Evolutionary conservation across 1,140 invertebrate species (phyloP), one percentile per base, ranked within the genome.

Genomic region (Drosophila persimilis): DNA sequence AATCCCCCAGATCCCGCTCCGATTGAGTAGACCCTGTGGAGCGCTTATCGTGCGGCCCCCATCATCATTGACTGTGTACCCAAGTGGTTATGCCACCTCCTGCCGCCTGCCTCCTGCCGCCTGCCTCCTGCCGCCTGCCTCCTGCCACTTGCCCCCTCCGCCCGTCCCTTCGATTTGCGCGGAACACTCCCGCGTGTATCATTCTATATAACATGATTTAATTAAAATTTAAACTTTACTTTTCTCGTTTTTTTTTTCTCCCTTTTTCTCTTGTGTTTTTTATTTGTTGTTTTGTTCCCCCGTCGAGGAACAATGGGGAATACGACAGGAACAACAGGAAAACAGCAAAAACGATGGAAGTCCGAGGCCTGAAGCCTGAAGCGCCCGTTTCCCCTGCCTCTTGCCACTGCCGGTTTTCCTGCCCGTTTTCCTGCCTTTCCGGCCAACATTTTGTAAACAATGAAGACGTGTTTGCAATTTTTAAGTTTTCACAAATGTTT

Each of bases 401-500:
- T 9, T 35, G 9, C 35, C 35, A 1, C 35, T 13, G 35, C 35
- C 35, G 5, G 35, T 31, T 31, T 31, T 31, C 24, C 24, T 8
- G 2, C 29, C 29, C 11, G 8, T 35, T 35, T 35, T 39, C 3
- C 35, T 35, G 31, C 35, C 35, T 39, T 39, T 86, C 81, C 81
- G 83, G 77, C 81, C 83, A 73, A 83, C 83, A 83, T 88, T 88
- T 88, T 83, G 83, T 88, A 89, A 88, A 88, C 83, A 88, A 88
- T 89, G 79, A 88, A 88, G 83, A 88, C 83, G 83, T 88, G 83
- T 88, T 88, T 81, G 83, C 80, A 88, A 88, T 88, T 89, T 88
- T 88, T 88, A 88, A 88, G 83, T 88, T 88, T 86, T 85, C 81
- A 81, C 81, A 88, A 88, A 86, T 86, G 81, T 85, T 85, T 86